Base-by-base conservation (phyloP, 2,113 vertebrate species). In the Tenrec ecaudatus region DNA sequence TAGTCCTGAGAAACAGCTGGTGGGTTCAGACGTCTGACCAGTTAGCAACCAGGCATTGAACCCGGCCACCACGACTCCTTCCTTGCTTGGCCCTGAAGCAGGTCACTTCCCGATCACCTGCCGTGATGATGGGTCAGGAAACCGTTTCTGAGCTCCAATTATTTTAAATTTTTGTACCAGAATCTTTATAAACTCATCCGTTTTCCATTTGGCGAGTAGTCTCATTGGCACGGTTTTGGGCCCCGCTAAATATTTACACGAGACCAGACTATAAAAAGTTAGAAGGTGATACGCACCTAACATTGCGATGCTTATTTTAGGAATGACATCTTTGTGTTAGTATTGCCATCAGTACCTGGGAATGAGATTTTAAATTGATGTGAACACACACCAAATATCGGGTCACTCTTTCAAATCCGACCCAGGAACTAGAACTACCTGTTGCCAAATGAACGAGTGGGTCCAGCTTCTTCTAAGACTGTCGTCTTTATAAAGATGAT, bases 171-270 rank as follows among this genome's bases (percentile, higher is more conserved):
- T 90, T 87, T 75, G 29, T 71, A 68, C 78, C 36, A 57, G 40
- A 93, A 89, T 91, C 64, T 75, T 64, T 89, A n/a, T 91, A 89
- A 77, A 89, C 73, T 57, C 93, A 94, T 93, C 76, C 29, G 3
- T 89, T 96, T 94, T 86, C 43, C n/a, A 82, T 47, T 90, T 95
- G 81, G 66, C 60, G 88, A 57, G 82, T 88, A 62, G 29, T 86
- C 40, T 91, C 38, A 14, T 58, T 94, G 82, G 57, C 76, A 89
- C 88, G 80, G 64, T 87, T 93, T 90, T 77, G 81, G 43, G 43
- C 78, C 57, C 94, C 66, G 33, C 90, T 90, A 89, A 47, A 27
- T 86, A 86, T 86, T 90, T 88, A 94, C 96, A 71, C 1, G 58
- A 84, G 77, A 92, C 84, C 33, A 93, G 86, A 96, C 93, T 78